A percentile compares a stretch with the other conserved stretches of the same genome.
Conservation (phyloP, 2,888 invertebrate genomes). For the Opisthograptis luteolata region DNA sequence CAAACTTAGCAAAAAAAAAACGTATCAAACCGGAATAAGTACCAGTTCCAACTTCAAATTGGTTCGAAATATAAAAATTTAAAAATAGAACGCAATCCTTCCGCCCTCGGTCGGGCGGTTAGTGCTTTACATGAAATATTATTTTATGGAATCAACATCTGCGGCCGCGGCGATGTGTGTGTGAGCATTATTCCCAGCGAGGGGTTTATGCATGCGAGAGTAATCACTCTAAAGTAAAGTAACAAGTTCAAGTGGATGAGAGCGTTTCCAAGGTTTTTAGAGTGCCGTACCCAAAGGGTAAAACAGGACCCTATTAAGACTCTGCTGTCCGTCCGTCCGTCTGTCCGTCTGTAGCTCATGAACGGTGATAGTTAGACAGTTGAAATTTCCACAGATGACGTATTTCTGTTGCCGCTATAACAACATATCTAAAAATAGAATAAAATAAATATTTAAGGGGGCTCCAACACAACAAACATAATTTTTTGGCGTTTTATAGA, state of each 20-base stretch:
- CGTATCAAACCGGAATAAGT: conserved; percentile 44
- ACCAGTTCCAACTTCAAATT: conserved; percentile 63
- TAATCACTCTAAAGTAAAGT: conserved; percentile 61
- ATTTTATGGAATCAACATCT: conserved; percentile 85
- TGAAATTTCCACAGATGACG: too few relatives aligned
- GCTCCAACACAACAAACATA: too few relatives aligned
- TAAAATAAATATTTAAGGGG: too few relatives aligned
- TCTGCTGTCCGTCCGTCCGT: too few relatives aligned
- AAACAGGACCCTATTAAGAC: too few relatives aligned
- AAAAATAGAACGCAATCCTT: conserved; percentile 84
- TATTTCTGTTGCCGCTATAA: too few relatives aligned
- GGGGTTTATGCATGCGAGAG: conserved; percentile 78
- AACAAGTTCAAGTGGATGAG: conserved; percentile 78
- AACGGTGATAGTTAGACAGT: too few relatives aligned
- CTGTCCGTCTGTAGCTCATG: too few relatives aligned
- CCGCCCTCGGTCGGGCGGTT: conserved; percentile 79
- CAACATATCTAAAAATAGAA: too few relatives aligned
- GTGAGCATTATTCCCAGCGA: conserved; percentile 60
- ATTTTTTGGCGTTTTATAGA: too few relatives aligned
- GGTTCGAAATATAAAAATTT: conserved; percentile 81
- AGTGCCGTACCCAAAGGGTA: too few relatives aligned
- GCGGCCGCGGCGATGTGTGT: conserved; percentile 68
- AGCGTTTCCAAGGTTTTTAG: conserved; percentile 66
- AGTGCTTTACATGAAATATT: conserved; percentile 84
- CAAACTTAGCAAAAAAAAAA: conserved; percentile 9